Evolutionary conservation across 2,113 vertebrate genomes (phyloP).

Genomic region (Brachyhypopomus gauderio): DNA sequence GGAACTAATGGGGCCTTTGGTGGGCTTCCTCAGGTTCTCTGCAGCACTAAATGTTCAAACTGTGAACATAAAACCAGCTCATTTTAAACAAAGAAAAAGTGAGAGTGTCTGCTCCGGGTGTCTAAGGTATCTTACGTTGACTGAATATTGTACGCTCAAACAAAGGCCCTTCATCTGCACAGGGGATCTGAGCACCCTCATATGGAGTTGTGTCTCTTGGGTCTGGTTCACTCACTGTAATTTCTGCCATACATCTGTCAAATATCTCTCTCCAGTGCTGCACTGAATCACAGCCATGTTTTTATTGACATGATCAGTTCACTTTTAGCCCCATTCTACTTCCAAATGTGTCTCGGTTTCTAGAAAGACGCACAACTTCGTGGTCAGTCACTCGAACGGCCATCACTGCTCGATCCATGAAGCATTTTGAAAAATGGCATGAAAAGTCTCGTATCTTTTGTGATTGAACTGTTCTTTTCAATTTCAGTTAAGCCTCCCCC

Average conservation of each 20-base stretch:
- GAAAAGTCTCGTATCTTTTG: no score
- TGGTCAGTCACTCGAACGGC: neutral
- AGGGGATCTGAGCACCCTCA: no score
- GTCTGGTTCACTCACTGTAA: no score
- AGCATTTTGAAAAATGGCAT: neutral
- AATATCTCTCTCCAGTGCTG: neutral
- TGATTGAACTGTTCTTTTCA: neutral
- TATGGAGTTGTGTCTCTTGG: no score
- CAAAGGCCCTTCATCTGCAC: no score
- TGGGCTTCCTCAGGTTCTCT: slow-evolving; percentile 13
- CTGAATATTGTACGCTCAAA: neutral
- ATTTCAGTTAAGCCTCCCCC: neutral
- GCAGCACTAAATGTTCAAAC: slow-evolving; percentile 35
- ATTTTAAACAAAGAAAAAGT: neutral
- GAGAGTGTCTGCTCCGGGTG: neutral
- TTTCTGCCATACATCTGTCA: neutral
- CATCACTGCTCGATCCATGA: neutral
- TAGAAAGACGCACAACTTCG: neutral
- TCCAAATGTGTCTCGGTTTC: neutral
- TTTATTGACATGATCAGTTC: neutral
- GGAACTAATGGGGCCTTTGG: slow-evolving; percentile 37
- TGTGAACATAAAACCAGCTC: slow-evolving; percentile 5
- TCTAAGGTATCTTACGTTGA: neutral
- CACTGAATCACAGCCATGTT: neutral
- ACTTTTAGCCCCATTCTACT: neutral